These are phyloP conservation scores for Myotis daubentonii DNA, from an alignment of 2,797 vertebrate genomes.

Conservation along the genomic window DNA sequence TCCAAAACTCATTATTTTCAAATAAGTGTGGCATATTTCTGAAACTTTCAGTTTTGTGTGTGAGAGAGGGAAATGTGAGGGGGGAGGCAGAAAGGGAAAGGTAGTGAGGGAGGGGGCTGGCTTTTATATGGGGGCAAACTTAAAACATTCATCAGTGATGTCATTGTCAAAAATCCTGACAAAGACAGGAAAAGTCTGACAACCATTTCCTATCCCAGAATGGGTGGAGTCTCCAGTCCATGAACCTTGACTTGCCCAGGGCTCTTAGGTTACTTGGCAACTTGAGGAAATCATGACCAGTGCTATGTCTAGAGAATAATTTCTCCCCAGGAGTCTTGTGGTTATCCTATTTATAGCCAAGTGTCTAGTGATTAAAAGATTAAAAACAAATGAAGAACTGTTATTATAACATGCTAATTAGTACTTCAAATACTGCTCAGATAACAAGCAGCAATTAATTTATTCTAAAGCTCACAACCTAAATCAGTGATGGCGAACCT, in stretches of 20 bases:
- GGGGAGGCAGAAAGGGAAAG: background rate
- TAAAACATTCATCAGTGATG: constrained; percentile 8
- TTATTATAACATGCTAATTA: background rate
- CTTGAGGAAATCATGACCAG: background rate
- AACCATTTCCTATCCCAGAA: background rate
- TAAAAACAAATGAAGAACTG: constrained; percentile 23
- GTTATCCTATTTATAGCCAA: constrained; percentile 17
- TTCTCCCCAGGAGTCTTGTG: background rate
- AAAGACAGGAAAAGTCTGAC: background rate
- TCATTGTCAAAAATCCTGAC: background rate
- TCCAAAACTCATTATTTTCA: background rate
- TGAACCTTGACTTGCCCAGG: background rate
- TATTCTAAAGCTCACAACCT: background rate
- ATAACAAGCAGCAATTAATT: constrained; percentile 3
- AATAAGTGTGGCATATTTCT: background rate
- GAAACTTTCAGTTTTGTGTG: background rate
- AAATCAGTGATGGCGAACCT: background rate
- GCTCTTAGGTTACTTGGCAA: constrained; percentile 6
- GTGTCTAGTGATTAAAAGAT: background rate
- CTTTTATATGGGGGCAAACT: background rate
- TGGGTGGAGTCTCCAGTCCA: background rate
- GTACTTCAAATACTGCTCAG: background rate
- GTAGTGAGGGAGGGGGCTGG: background rate
- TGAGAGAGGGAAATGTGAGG: background rate
- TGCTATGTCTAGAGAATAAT: background rate